phyloP scores from a whole-genome alignment of 2,797 vertebrate genomes.

The Discoglossus pictus region DNA sequence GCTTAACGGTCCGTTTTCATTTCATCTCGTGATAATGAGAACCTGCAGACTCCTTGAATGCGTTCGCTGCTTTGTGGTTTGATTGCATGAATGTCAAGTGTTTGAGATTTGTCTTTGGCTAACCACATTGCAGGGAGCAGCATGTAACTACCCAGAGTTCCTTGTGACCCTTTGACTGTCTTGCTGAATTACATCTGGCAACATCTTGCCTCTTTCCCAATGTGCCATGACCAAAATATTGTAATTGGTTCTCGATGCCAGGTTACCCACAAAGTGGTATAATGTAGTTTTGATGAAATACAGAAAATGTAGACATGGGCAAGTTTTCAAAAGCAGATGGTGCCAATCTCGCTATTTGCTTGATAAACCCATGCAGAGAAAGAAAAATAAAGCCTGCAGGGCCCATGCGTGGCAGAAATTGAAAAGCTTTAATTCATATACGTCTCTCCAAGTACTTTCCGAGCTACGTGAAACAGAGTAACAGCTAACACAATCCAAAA shows the following conservation, averaged over 20 bases:
- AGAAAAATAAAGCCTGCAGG: slow-evolving; percentile 13
- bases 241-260: slow-evolving; percentile 20
- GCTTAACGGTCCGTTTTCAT: background rate
- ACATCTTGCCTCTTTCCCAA: slow-evolving; percentile 7
- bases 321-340: slow-evolving; percentile 44
- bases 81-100: background rate
- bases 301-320: slow-evolving; percentile 39
- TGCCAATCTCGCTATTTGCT: slow-evolving; percentile 45
- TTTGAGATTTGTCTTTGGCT: background rate
- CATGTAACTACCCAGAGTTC: background rate
- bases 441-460: slow-evolving; percentile 27
- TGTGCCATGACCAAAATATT: slow-evolving; percentile 32
- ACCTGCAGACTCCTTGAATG: background rate
- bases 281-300: slow-evolving; percentile 36
- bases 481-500: slow-evolving; percentile 29
- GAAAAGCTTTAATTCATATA: slow-evolving; percentile 34
- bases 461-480: slow-evolving; percentile 15
- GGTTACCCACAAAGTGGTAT: slow-evolving; percentile 34
- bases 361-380: slow-evolving; percentile 40
- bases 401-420: slow-evolving; percentile 23
- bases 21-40: background rate
- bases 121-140: background rate
- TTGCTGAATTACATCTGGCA: slow-evolving; percentile 21
- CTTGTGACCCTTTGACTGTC: background rate
- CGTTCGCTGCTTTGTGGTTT: background rate